Percentiles rank a stretch among this genome's conserved stretches.
Conservation (phyloP, 2,797 vertebrate species). For the Vireo griseus region DNA sequence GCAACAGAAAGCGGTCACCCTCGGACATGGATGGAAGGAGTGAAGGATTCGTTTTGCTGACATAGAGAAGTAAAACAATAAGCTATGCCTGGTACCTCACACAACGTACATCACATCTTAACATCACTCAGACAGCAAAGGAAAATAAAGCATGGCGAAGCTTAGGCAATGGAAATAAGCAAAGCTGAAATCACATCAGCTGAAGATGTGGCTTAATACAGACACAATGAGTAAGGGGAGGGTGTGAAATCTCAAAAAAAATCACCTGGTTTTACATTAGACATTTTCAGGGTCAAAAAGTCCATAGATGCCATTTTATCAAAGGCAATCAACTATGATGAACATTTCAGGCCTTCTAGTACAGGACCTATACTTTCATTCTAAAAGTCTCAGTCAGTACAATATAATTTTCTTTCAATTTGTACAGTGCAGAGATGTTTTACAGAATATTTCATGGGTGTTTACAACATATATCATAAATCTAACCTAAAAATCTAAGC, state of each 20-base stretch:
- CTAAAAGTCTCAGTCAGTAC: neutral
- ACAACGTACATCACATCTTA: accelerated
- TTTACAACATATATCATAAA: neutral
- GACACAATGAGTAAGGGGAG: accelerated
- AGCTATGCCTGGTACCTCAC: neutral
- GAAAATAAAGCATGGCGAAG: neutral
- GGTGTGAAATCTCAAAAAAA: neutral
- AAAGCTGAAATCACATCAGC: neutral
- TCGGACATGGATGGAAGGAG: neutral
- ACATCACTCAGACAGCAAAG: neutral
- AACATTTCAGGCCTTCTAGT: neutral
- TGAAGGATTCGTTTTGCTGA: neutral
- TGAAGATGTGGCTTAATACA: neutral
- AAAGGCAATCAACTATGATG: neutral
- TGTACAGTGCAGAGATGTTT: neutral
- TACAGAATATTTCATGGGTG: neutral
- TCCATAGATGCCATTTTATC: neutral
- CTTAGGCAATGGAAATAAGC: neutral
- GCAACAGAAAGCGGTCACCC: neutral
- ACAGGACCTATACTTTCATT: neutral
- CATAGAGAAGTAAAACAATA: neutral
- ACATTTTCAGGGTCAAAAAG: neutral
- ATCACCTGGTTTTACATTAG: accelerated
- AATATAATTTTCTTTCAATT: neutral
- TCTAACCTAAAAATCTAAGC: neutral